A percentile compares a stretch with the other conserved stretches of the same genome.
phyloP scores from a whole-genome alignment of 2,113 vertebrate species.

The Cyanoliseus patagonus region DNA sequence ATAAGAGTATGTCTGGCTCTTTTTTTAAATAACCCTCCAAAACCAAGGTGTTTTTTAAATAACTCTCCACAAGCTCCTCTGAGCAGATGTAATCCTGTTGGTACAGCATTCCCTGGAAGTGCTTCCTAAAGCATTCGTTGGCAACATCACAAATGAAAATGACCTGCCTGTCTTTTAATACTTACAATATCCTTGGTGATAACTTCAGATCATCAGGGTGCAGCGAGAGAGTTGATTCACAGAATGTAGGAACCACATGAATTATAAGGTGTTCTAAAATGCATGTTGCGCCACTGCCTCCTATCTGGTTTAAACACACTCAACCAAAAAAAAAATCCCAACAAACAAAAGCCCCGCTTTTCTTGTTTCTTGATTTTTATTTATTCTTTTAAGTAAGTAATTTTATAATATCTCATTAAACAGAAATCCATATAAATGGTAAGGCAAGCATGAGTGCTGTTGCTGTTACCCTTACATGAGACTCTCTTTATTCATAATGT shows the following conservation, averaged over 20 bases:
- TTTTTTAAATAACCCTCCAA: not conserved
- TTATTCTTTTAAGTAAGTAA: not conserved
- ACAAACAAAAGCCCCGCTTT: not conserved
- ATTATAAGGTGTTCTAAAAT: not conserved
- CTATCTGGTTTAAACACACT: not conserved
- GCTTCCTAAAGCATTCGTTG: not conserved
- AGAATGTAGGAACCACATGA: not conserved
- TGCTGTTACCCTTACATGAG: slow-evolving; percentile 6
- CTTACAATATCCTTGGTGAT: not conserved
- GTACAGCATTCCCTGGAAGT: not conserved
- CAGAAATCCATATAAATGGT: not conserved
- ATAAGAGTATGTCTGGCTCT: not conserved
- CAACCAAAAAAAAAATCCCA: not conserved
- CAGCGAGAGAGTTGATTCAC: not conserved
- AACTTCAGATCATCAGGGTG: not conserved
- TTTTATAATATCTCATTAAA: not conserved
- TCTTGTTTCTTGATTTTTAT: not conserved
- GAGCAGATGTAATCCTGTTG: not conserved
- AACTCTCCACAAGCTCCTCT: not conserved
- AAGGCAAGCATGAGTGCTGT: not conserved
- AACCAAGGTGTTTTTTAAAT: not conserved
- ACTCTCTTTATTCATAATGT: not conserved
- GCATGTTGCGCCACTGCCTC: not conserved
- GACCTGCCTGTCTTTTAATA: not conserved
- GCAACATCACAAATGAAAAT: not conserved